These are phyloP conservation scores for Syndactyla subalaris DNA, from an alignment of 2,797 vertebrate species.

Conservation along the genomic window DNA sequence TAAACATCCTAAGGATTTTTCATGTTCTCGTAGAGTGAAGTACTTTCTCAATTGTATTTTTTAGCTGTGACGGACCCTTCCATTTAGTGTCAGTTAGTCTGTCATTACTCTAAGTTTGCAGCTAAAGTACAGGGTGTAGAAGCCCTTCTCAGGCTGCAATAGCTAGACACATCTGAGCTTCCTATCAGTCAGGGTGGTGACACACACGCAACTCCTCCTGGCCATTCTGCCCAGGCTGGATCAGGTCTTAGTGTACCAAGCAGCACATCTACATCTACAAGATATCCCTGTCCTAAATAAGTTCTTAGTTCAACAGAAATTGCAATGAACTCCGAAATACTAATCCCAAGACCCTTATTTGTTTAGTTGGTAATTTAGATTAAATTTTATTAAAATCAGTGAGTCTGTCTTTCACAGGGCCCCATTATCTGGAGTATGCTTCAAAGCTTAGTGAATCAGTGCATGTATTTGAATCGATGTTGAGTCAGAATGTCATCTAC, in stretches of 20 bases:
- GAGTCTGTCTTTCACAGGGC: not conserved
- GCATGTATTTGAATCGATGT: not conserved
- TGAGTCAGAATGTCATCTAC: not conserved
- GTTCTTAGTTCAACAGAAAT: not conserved
- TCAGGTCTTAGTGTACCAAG: not conserved
- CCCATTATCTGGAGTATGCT: not conserved
- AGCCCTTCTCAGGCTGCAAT: not conserved
- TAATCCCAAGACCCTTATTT: not conserved
- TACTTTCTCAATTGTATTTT: not conserved
- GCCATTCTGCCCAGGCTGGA: not conserved
- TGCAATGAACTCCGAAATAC: not conserved
- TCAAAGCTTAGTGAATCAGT: not conserved
- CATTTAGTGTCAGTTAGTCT: not conserved
- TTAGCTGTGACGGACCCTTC: not conserved
- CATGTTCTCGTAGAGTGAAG: not conserved
- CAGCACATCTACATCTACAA: not conserved
- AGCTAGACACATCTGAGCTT: not conserved
- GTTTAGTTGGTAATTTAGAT: not conserved
- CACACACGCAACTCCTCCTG: not conserved
- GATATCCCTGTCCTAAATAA: not conserved
- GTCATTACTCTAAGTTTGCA: not conserved
- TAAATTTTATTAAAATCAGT: not conserved
- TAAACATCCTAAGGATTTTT: not conserved
- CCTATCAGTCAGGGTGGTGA: not conserved
- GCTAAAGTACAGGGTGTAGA: not conserved